Conservation (phyloP, 2,888 invertebrate genomes). For the Schizotus pectinicornis region DNA sequence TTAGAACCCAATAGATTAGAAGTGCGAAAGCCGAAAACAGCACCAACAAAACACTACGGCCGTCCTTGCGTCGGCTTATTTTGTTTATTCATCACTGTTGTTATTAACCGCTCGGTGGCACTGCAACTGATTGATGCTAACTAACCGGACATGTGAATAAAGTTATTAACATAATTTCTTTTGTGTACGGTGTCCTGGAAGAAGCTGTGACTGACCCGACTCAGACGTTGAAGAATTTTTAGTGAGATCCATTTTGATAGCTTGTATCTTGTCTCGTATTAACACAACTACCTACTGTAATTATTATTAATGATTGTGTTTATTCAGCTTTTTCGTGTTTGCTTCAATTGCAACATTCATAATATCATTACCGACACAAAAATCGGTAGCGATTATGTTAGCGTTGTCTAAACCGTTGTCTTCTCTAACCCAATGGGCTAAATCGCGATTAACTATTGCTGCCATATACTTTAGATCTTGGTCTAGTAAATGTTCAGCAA, state of each 20-base stretch:
- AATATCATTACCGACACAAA: slow-evolving; percentile 69
- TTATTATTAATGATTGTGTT: background rate
- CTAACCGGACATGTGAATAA: slow-evolving; percentile 26
- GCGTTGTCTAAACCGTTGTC: slow-evolving; percentile 64
- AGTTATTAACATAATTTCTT: slow-evolving; percentile 24
- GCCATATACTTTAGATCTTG: slow-evolving; percentile 66
- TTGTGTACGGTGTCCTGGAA: slow-evolving; percentile 12
- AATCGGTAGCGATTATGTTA: slow-evolving; percentile 72
- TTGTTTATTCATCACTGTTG: slow-evolving; percentile 1
- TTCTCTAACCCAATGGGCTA: slow-evolving; percentile 66
- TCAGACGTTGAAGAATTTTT: background rate
- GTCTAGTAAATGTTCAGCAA: slow-evolving; percentile 61
- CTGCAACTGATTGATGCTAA: slow-evolving; percentile 20
- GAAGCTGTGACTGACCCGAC: background rate
- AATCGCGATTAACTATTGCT: slow-evolving; percentile 67
- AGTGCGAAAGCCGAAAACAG: background rate
- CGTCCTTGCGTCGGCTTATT: slow-evolving; percentile 9
- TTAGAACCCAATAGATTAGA: too few species aligned
- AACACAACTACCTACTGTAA: too few species aligned
- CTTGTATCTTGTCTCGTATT: background rate
- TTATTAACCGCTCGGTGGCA: slow-evolving; percentile 9
- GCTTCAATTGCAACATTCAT: slow-evolving; percentile 65
- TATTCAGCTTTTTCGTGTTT: slow-evolving; percentile 26
- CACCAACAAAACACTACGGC: slow-evolving; percentile 1
- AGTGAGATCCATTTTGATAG: background rate